phyloP scores from a whole-genome alignment of 2,797 vertebrate species.

The Hydrolagus colliei region DNA sequence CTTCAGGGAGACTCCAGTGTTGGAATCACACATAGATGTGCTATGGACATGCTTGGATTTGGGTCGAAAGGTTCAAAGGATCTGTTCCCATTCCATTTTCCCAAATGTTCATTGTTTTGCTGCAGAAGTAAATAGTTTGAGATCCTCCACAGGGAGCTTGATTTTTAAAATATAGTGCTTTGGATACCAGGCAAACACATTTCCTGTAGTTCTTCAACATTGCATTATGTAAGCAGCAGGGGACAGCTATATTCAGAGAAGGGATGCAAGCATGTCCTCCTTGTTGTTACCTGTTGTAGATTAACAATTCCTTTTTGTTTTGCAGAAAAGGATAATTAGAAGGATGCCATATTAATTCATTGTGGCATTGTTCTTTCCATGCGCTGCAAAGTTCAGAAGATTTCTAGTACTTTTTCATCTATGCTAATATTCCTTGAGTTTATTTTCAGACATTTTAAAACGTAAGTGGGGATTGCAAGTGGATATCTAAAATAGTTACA shows the following conservation, averaged over 20 bases:
- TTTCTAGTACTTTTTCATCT: no score
- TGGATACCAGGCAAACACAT: not conserved
- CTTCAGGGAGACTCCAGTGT: no score
- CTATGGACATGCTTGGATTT: not conserved
- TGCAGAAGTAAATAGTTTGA: constrained; percentile 28
- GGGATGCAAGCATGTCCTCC: not conserved
- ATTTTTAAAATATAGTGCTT: constrained; percentile 26
- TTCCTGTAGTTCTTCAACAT: constrained; percentile 25
- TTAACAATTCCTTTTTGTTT: not conserved
- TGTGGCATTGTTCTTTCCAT: not conserved
- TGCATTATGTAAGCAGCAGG: constrained; percentile 21
- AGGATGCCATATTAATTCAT: not conserved
- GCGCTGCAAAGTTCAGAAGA: no score
- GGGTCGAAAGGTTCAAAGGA: not conserved
- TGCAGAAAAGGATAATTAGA: not conserved
- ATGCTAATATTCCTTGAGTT: no score
- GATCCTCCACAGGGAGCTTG: constrained; percentile 15
- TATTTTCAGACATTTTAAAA: no score
- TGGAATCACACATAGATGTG: not conserved
- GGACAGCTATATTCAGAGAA: not conserved
- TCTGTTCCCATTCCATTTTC: not conserved
- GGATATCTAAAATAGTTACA: no score
- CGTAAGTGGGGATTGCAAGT: no score
- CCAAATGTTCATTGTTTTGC: constrained; percentile 19
- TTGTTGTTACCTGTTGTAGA: not conserved